Evolutionary conservation across 2,113 vertebrate species (phyloP).

Genomic region (Sminthopsis crassicaudata): DNA sequence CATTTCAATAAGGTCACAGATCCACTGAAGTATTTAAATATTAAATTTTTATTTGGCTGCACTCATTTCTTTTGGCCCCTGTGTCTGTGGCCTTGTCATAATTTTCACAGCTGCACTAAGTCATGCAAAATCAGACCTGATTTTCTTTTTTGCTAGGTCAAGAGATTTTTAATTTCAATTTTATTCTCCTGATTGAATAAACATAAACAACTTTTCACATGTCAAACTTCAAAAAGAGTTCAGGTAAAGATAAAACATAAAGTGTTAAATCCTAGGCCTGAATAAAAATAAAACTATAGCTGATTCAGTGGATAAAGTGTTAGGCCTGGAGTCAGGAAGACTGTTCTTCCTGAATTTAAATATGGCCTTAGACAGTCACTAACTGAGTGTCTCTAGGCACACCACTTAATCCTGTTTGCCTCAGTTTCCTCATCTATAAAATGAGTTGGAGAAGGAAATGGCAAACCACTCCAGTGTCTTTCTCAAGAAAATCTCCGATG

Average conservation of each 20-base stretch:
- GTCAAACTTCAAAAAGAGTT: constrained; percentile 46
- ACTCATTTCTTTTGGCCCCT: constrained; percentile 36
- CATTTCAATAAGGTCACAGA: not conserved
- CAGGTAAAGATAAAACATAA: constrained; percentile 49
- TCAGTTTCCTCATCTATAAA: not conserved
- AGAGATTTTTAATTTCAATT: constrained; percentile 43
- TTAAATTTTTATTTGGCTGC: constrained; percentile 1
- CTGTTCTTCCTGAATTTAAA: not conserved
- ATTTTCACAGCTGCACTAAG: constrained; percentile 21
- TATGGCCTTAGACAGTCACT: not conserved
- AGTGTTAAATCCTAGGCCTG: constrained; percentile 29
- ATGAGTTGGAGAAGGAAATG: not conserved
- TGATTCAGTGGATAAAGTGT: not conserved
- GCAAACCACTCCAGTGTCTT: not conserved
- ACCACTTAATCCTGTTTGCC: not conserved
- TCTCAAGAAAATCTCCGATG: not conserved
- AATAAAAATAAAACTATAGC: constrained; percentile 48
- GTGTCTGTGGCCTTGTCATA: not conserved
- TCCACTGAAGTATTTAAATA: not conserved
- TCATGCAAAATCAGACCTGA: constrained; percentile 20
- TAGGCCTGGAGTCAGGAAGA: not conserved
- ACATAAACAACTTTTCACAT: constrained; percentile 42
- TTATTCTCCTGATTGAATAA: constrained; percentile 49
- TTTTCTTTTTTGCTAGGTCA: not conserved
- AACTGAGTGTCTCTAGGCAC: too few species aligned